Percentiles rank a stretch among this genome's conserved stretches.
Conservation (phyloP, 2,888 invertebrate species). For the Drosophila paucipuncta region DNA sequence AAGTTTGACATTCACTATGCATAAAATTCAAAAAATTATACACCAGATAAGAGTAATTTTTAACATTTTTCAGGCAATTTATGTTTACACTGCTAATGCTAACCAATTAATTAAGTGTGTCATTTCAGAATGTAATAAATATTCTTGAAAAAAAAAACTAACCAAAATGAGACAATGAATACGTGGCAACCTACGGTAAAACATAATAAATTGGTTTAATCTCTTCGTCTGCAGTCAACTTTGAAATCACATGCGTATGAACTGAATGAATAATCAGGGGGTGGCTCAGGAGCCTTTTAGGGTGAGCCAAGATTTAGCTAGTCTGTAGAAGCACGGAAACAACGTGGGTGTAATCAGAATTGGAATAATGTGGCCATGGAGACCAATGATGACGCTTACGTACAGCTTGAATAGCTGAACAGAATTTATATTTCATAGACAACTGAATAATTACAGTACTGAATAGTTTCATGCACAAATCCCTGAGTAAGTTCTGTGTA, state of each 20-base stretch:
- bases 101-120: background rate
- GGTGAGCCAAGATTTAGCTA: background rate
- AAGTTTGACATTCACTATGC: background rate
- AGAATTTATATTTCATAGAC: conserved; percentile 2
- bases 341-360: background rate
- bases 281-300: background rate
- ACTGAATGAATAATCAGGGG: conserved; percentile 16
- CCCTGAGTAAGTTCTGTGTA: background rate
- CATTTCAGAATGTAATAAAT: background rate
- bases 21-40: background rate
- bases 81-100: background rate
- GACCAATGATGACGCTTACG: conserved; percentile 1
- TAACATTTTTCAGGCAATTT: background rate
- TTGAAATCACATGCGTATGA: conserved; percentile 26
- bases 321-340: background rate
- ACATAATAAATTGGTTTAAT: conserved; percentile 17
- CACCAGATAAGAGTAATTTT: background rate
- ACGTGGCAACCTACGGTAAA: background rate
- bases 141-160: conserved; percentile 1
- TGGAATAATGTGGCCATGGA: conserved; percentile 15
- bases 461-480: background rate
- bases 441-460: background rate
- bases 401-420: background rate
- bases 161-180: background rate
- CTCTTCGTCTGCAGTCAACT: background rate